Percentiles rank a stretch among this genome's conserved stretches.
Conservation (phyloP, 2,888 invertebrate genomes). For the Acronicta aceris region DNA sequence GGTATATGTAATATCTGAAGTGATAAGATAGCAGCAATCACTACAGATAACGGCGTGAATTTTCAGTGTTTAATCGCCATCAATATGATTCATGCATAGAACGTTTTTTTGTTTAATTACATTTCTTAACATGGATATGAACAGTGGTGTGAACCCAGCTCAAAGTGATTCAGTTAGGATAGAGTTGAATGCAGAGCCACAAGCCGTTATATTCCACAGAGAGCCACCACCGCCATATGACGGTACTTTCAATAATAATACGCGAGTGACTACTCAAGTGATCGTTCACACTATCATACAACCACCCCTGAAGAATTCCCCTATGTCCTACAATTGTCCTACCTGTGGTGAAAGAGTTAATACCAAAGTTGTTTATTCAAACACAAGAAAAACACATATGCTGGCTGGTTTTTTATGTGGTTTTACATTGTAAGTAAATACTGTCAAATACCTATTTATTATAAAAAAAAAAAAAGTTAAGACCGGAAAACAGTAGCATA, state of each 20-base stretch:
- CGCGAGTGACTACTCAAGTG: conserved; percentile 58
- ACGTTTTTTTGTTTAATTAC: conserved; percentile 37
- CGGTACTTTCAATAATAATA: conserved; percentile 33
- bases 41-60: conserved; percentile 62
- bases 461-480: too few species aligned
- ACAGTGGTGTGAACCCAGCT: conserved; percentile 58
- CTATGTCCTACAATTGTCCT: conserved; percentile 74
- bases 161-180: conserved; percentile 52
- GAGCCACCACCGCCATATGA: conserved; percentile 81
- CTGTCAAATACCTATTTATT: too few species aligned
- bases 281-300: conserved; percentile 69
- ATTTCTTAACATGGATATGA: conserved; percentile 61
- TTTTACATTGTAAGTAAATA: conserved; percentile 75
- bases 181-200: conserved; percentile 59
- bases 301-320: conserved; percentile 67
- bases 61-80: conserved; percentile 57
- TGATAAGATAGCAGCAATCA: conserved; percentile 70
- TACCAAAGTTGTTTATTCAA: conserved; percentile 78
- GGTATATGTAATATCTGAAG: conserved; percentile 58
- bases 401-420: conserved; percentile 83
- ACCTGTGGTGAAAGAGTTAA: conserved; percentile 73
- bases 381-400: conserved; percentile 80
- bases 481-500: too few species aligned
- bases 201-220: conserved; percentile 52
- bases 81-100: conserved; percentile 59